Evolutionary conservation across 2,888 invertebrate genomes (phyloP), one percentile per base, ranked within the genome.

Genomic region (Diarsia rubi): DNA sequence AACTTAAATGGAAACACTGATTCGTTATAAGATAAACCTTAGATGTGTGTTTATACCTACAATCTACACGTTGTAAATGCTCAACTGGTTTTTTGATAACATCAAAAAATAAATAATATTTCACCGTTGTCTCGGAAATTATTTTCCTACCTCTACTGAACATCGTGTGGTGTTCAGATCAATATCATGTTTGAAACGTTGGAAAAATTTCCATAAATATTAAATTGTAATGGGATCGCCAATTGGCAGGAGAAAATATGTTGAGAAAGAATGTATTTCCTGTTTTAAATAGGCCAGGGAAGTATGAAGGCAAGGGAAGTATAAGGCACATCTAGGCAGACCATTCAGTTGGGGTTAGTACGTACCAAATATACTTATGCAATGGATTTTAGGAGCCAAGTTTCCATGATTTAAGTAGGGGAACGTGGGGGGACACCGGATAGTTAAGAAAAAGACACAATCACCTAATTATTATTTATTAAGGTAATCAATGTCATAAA

Each of bases 1-100:
- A 94, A 93, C 93, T 92, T 92, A 90, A 92, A 93, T 93, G 90
- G 91, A 90, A 92, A 89, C 89, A 86, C 89, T 90, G 91, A 91
- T 92, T 90, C 88, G 86, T 81, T 78, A 83, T 81, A 89, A 90
- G 90, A 91, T 91, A 91, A 92, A 90, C 88, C 87, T 84, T 82
- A 90, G 79, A 86, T 84, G 86, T 87, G 84, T 84, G 87, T 87
- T 81, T 74, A 82, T 87, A 84, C 85, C 49, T 57, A 49, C 52
- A 69, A 84, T 85, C 49, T 57, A 49, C 52, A 69, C 63, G 31
- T 27, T 68, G 59, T 59, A 21, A 66, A 68, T 69, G 47, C 59
- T 75, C 37, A 45, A 49, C 71, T 68, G 57, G 57, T 81, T 76
- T 59, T 57, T 24, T 68, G 57, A 80, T 73, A 83, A 31, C 24